Evolutionary conservation across 2,797 vertebrate species (phyloP), one percentile per base, ranked within the genome.

Genomic region (Pogonophryne albipinna): DNA sequence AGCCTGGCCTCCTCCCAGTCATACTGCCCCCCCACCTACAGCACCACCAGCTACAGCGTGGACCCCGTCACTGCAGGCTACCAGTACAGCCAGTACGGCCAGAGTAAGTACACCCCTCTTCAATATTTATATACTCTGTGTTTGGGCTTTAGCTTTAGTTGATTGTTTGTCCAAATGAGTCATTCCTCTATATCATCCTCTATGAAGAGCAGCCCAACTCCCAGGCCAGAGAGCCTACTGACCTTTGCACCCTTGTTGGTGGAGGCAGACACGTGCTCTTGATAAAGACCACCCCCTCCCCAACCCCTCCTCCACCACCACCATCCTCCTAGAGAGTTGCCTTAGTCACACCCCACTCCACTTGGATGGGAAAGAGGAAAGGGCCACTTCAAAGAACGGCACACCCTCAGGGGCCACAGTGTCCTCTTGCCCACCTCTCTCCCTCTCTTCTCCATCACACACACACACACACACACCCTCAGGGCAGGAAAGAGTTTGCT

Each of bases 11-110:
- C 96, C 44, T 96, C 97, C n/a, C 97, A 99, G 94, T 97, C 98
- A 70, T 99, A 99, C 96, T 98, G 97, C 84, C 97, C 98, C 6
- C 97, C 98, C 27, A 97, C 97, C 85, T 99, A 99, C 96, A 99
- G 97, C 90, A 95, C 97, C 91, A 97, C 96, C 75, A 97, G 97
- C 91, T 99, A 99, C 96, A 98, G 98, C 5, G 96, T 99, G 95
- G 98, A 99, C 89, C 98, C 98, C 0, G 97, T 99, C 92, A 83
- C 95, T 1, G 98, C 98, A 4, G 96, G 97, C 66, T 99, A 99
- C 95, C 98, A 99, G 88, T 99, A 99, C 12, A 95, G 97, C 88
- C 98, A 99, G 89, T 99, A 99, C 0, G 96, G 98, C 51, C 98
- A 99, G 89, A 98, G 98, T 99, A 83, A 96, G 98, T 97, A 84